Conservation (phyloP, 2,797 vertebrate species). For the Psittacula echo region DNA sequence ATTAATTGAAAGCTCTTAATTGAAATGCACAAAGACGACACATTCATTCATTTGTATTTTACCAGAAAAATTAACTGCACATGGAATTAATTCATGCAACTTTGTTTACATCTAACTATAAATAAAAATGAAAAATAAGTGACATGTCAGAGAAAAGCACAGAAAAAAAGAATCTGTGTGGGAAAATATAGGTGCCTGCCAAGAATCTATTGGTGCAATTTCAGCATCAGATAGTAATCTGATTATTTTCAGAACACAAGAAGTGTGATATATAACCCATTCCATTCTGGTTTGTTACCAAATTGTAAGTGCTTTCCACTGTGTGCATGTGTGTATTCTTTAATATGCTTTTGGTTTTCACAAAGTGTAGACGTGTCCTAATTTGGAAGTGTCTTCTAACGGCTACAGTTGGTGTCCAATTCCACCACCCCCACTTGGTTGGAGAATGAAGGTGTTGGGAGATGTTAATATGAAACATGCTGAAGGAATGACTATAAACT, state of each 20-base stretch:
- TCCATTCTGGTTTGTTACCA: not conserved
- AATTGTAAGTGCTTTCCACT: not conserved
- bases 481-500: not conserved
- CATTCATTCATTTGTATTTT: conserved; percentile 26
- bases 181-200: not conserved
- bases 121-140: conserved; percentile 31
- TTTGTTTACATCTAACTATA: conserved; percentile 35
- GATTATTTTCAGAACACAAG: conserved; percentile 23
- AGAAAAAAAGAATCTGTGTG: not conserved
- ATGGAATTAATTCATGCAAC: conserved; percentile 28
- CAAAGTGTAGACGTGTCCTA: not conserved
- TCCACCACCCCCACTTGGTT: not conserved
- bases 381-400: not conserved
- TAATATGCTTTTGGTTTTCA: not conserved
- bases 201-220: conserved; percentile 5
- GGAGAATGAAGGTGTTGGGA: not conserved
- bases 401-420: not conserved
- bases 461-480: not conserved
- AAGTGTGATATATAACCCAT: not conserved
- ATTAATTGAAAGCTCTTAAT: conserved; percentile 5
- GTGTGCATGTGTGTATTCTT: not conserved
- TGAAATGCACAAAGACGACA: not conserved
- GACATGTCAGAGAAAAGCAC: not conserved
- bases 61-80: conserved; percentile 5
- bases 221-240: conserved; percentile 12